Evolutionary conservation across 2,797 vertebrate genomes (phyloP), one percentile per base, ranked within the genome.

Genomic region (Lagodon rhomboides): DNA sequence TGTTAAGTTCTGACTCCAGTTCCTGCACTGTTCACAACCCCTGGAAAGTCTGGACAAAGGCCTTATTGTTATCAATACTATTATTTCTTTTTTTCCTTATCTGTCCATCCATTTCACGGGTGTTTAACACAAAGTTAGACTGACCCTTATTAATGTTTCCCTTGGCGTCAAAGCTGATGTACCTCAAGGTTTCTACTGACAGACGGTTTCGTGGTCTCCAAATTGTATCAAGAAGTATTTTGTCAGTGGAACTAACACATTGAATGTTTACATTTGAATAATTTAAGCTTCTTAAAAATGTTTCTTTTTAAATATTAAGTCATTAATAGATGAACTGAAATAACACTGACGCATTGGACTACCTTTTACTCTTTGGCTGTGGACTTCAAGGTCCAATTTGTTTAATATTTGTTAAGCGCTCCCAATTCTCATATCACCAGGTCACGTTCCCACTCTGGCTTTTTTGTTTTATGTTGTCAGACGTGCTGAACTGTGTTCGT

Each of bases 1-100:
- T 75, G 73, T 83, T 59, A 22, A 38, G 58, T 0, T 9, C 51
- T 67, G 64, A 73, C 61, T 68, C 51, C 50, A 59, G 65, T 34
- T 58, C 67, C 68, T 83, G 62, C 75, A 79, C 75, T 77, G 65
- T 59, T 84, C 56, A 73, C 27, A 75, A 61, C n/a, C 72, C 60
- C 73, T 73, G 74, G 44, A 17, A 74, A 75, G 46, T 74, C 59
- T 68, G 77, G 67, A 85, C 50, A 68, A 74, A 81, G 43, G 46
- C 38, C 34, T 62, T 15, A 43, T 11, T 65, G 18, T 71, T 47
- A 7, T 60, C 20, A 16, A 6, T 46, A 12, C 15, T 64, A 10
- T 80, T 4, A 3, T 59, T 61, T 53, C 15, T 22, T 47, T 34
- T 53, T 20, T n/a, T 25, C 46, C 0, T 13, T 0, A n/a, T 68